Evolutionary conservation across 2,888 invertebrate species (phyloP).

Genomic region (Agrochola litura): DNA sequence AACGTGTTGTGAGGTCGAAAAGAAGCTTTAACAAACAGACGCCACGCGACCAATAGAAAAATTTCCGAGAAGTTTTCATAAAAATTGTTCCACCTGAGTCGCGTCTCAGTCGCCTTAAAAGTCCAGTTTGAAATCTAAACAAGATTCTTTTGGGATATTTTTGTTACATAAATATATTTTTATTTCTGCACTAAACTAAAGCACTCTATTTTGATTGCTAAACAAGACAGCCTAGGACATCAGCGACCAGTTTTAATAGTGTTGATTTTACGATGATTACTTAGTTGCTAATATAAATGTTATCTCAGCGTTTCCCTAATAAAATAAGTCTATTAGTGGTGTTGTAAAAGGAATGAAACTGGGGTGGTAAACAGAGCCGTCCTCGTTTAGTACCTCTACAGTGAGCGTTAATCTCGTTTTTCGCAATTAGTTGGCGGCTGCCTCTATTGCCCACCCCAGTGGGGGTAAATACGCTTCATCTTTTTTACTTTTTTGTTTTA

Average conservation of each 20-base stretch:
- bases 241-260: conserved; percentile 68
- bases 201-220: conserved; percentile 47
- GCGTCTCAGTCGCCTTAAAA: not conserved
- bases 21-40: no score
- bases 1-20: not conserved
- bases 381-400: conserved; percentile 84
- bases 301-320: conserved; percentile 82
- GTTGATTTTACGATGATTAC: conserved; percentile 83
- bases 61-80: no score
- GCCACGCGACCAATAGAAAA: no score
- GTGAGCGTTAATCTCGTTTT: conserved; percentile 88
- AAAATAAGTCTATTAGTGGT: conserved; percentile 86
- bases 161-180: conserved; percentile 35
- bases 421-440: conserved; percentile 87
- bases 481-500: conserved; percentile 77
- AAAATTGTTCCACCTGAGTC: no score
- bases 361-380: conserved; percentile 83
- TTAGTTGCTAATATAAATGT: conserved; percentile 82
- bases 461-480: conserved; percentile 80
- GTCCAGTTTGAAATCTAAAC: not conserved
- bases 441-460: conserved; percentile 80
- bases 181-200: conserved; percentile 16
- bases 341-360: conserved; percentile 83
- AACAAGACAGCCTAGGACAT: conserved; percentile 34
- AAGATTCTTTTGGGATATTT: conserved; percentile 11